Conservation (phyloP, 1,140 invertebrate species). For the Coelopa frigida region DNA sequence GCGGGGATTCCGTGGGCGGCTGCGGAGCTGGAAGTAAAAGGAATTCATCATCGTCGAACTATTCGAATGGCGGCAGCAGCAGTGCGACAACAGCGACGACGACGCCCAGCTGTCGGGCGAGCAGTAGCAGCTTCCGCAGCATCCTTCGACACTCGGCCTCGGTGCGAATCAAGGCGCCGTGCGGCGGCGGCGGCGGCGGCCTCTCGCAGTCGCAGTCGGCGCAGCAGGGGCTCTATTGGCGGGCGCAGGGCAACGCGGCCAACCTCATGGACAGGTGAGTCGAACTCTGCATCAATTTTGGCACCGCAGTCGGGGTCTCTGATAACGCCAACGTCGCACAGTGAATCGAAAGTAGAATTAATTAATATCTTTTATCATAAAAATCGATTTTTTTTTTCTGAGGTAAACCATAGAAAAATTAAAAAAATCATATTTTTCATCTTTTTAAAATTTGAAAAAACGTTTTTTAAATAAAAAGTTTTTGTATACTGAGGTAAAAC, state of each 20-base stretch:
- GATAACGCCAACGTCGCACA: too few relatives aligned
- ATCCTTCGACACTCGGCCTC: conserved; percentile 30
- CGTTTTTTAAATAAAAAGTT: too few relatives aligned
- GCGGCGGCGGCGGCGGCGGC: neutral
- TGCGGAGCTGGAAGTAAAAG: conserved; percentile 14
- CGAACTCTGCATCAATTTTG: too few relatives aligned
- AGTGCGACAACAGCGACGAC: neutral
- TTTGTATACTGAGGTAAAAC: too few relatives aligned
- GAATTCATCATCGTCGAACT: conserved; percentile 5
- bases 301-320: too few relatives aligned
- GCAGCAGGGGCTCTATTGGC: conserved; percentile 29
- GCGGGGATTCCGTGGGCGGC: conserved; percentile 19
- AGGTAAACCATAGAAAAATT: too few relatives aligned
- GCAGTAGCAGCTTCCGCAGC: conserved; percentile 8
- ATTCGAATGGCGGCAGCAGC: conserved; percentile 6
- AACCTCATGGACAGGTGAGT: conserved; percentile 40
- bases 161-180: conserved; percentile 16
- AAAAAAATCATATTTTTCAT: too few relatives aligned
- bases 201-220: conserved; percentile 5
- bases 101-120: conserved; percentile 1
- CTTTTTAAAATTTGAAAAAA: too few relatives aligned
- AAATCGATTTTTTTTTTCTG: too few relatives aligned
- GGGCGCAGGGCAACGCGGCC: conserved; percentile 35
- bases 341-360: too few relatives aligned
- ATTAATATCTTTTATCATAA: too few relatives aligned